These are phyloP conservation scores for Dinocampus coccinellae DNA, from an alignment of 2,888 invertebrate genomes.

Conservation along the genomic window DNA sequence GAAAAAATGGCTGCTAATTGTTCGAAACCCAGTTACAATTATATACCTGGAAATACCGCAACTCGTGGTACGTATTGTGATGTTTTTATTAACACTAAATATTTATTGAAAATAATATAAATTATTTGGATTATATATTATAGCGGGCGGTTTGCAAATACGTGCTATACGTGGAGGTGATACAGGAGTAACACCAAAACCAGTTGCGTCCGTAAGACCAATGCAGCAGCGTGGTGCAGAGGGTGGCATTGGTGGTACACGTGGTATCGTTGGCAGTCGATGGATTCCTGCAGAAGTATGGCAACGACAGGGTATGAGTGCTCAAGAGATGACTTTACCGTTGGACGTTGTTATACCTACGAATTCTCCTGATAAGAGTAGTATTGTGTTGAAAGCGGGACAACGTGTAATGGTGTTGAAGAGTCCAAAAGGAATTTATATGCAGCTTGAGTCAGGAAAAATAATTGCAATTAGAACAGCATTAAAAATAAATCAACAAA, in stretches of 20 bases:
- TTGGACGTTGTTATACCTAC: constrained; percentile 94
- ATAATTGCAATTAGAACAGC: constrained; percentile 92
- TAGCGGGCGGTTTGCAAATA: constrained; percentile 70
- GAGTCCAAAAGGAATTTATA: constrained; percentile 95
- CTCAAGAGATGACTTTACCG: constrained; percentile 94
- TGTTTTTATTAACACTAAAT: too few species aligned
- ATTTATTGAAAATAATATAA: too few species aligned
- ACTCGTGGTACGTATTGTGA: constrained; percentile 60
- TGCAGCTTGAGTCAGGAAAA: constrained; percentile 94
- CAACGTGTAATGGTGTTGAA: constrained; percentile 95
- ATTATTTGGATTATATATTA: too few species aligned
- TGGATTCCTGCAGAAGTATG: constrained; percentile 94
- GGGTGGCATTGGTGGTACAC: constrained; percentile 65
- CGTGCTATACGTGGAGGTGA: constrained; percentile 74
- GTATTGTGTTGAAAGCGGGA: constrained; percentile 92
- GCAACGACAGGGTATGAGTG: constrained; percentile 94
- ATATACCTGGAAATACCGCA: constrained; percentile 67
- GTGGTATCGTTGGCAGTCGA: constrained; percentile 71
- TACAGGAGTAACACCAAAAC: constrained; percentile 75
- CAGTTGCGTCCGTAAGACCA: constrained; percentile 81
- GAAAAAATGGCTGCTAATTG: constrained; percentile 89
- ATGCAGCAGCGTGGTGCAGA: constrained; percentile 76
- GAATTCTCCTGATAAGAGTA: constrained; percentile 89
- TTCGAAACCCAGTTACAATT: constrained; percentile 72
- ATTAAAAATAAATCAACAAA: constrained; percentile 76